Evolutionary conservation across 2,113 vertebrate species (phyloP), one percentile per base, ranked within the genome.

Genomic region (Saccopteryx bilineata): DNA sequence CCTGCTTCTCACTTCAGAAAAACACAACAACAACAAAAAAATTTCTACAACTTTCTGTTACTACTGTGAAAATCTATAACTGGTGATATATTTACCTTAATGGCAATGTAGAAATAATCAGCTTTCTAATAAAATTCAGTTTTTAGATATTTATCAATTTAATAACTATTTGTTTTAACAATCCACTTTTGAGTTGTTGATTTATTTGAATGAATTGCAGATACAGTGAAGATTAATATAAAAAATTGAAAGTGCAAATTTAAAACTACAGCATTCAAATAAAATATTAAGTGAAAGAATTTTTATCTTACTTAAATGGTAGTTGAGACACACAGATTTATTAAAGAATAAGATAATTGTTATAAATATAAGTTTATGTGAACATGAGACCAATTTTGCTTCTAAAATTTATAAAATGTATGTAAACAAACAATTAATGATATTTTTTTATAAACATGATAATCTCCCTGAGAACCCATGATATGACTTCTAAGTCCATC

Each of bases 91-190:
- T 66, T 76, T 65, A 28, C 10, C 18, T 95, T 79, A 61, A 26
- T 90, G 33, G 19, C 14, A 79, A 88, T 28, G 18, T 39, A 75
- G 48, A 31, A 93, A 56, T 7, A 80, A 94, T 87, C 13, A 86
- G 28, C 1, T 5, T 90, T 81, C 28, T 60, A 80, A 92, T 72
- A 91, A 95, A 91, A 87, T 72, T 82, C 14, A 86, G 39, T 61
- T 90, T 92, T 94, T 13, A 88, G 26, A 84, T 94, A 92, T 71
- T 90, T 66, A 87, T 76, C 9, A 88, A 46, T 71, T 90, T 93
- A 96, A 95, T 94, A 81, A 96, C 39, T 85, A 31, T 81, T 93
- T 94, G 26, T 14, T 50, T 76, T 90, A 89, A 50, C 89, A 50
- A 94, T 31, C 15, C 1, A 33, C 18, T 90, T 94, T 96, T 61